A percentile compares a stretch with the other conserved stretches of the same genome.
phyloP scores from a whole-genome alignment of 2,797 vertebrate genomes.

The Phataginus tricuspis region DNA sequence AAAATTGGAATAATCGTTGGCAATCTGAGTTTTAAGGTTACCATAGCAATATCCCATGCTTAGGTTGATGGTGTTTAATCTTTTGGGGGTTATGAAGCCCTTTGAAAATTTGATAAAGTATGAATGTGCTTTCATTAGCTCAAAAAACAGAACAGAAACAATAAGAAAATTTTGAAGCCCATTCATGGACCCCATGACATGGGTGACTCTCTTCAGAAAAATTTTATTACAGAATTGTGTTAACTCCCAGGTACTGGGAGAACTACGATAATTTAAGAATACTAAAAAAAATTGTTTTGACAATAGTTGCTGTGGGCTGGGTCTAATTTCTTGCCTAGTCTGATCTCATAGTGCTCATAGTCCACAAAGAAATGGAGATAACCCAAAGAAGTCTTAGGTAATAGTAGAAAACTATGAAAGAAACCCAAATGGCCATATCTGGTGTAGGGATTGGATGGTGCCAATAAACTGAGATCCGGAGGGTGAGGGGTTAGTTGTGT shows the following conservation, averaged over 20 bases:
- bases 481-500: neutral
- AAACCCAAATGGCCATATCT: neutral
- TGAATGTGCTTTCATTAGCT: neutral
- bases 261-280: neutral
- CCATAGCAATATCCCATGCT: neutral
- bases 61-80: neutral
- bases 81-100: neutral
- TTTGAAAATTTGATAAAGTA: neutral
- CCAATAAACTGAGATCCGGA: neutral
- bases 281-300: neutral
- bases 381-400: neutral
- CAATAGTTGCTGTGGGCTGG: neutral
- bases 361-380: neutral
- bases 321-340: neutral
- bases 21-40: constrained; percentile 6
- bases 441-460: neutral
- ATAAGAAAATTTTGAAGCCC: neutral
- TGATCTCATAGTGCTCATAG: neutral
- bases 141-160: neutral
- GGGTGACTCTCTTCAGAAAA: neutral
- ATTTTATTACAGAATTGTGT: neutral
- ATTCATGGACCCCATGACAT: neutral
- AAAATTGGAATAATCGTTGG: neutral
- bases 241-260: neutral
- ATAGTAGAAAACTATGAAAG: neutral